Percentiles rank a stretch among this genome's conserved stretches.
phyloP scores from a whole-genome alignment of 2,797 vertebrate species.

The Tadarida brasiliensis region DNA sequence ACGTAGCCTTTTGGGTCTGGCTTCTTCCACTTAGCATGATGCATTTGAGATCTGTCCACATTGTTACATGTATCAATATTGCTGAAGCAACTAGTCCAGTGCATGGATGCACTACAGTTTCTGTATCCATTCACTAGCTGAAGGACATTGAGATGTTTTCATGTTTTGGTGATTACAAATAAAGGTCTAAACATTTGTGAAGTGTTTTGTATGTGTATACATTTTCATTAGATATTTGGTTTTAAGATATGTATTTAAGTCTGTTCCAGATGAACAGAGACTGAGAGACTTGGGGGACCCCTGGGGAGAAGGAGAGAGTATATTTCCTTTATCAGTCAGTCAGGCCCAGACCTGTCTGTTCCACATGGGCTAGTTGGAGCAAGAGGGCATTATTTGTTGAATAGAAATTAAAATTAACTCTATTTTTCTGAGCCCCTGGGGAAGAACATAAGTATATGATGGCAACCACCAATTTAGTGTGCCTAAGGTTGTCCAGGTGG shows the following conservation, averaged over 20 bases:
- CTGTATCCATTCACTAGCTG: neutral
- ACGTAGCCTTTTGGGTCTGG: neutral
- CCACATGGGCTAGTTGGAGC: neutral
- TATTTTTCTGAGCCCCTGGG: constrained; percentile 47
- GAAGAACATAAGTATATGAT: constrained; percentile 13
- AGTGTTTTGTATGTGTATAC: neutral
- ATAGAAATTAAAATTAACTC: constrained; percentile 65
- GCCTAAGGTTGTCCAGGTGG: neutral
- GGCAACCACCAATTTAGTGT: constrained; percentile 7
- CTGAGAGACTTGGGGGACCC: neutral
- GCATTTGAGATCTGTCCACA: neutral
- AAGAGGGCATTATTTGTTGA: neutral
- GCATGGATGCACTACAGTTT: neutral
- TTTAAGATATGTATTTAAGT: neutral
- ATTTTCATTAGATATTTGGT: neutral
- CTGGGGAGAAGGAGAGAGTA: constrained; percentile 21
- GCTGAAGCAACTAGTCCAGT: neutral
- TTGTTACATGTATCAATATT: neutral
- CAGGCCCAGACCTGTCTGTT: constrained; percentile 51
- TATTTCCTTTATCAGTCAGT: neutral
- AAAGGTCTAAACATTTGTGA: neutral
- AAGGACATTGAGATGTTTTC: neutral
- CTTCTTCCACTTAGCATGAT: neutral
- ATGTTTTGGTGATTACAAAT: constrained; percentile 1
- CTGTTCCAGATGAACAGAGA: neutral